These are phyloP conservation scores for Rhinophrynus dorsalis DNA, from an alignment of 2,797 vertebrate genomes.

Conservation along the genomic window DNA sequence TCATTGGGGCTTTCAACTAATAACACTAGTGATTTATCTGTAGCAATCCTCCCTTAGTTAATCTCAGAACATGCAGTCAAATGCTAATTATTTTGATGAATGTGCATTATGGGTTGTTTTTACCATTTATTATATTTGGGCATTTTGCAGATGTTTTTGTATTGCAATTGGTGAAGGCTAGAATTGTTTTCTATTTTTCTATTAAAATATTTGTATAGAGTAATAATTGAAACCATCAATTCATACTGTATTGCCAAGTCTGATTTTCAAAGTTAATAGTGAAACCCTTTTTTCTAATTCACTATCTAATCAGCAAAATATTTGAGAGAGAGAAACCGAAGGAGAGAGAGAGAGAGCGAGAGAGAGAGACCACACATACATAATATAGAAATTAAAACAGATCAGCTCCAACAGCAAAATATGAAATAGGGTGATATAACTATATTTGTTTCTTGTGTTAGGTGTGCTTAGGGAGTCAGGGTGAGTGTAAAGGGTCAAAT, in stretches of 20 bases:
- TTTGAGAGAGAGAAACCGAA: too few species aligned
- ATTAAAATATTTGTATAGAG: neutral
- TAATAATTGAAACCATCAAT: conserved; percentile 9
- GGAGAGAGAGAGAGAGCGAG: too few species aligned
- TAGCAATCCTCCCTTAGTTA: conserved; percentile 49
- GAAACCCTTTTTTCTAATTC: too few species aligned
- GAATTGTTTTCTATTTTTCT: conserved; percentile 24
- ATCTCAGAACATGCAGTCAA: conserved; percentile 49
- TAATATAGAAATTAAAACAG: too few species aligned
- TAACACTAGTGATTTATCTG: conserved; percentile 52
- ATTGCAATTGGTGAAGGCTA: conserved; percentile 38
- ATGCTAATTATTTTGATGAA: conserved; percentile 53
- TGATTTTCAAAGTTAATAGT: neutral
- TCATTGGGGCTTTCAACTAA: neutral
- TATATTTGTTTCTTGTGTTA: too few species aligned
- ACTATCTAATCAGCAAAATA: too few species aligned
- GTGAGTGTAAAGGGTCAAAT: too few species aligned
- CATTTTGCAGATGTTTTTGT: conserved; percentile 50
- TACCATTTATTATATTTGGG: conserved; percentile 50
- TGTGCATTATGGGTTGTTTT: conserved; percentile 53
- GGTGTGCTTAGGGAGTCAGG: too few species aligned
- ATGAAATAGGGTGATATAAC: too few species aligned
- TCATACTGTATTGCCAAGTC: neutral
- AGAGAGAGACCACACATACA: too few species aligned
- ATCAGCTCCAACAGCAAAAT: too few species aligned